phyloP scores from a whole-genome alignment of 2,797 vertebrate genomes.

The Macropodus opercularis region DNA sequence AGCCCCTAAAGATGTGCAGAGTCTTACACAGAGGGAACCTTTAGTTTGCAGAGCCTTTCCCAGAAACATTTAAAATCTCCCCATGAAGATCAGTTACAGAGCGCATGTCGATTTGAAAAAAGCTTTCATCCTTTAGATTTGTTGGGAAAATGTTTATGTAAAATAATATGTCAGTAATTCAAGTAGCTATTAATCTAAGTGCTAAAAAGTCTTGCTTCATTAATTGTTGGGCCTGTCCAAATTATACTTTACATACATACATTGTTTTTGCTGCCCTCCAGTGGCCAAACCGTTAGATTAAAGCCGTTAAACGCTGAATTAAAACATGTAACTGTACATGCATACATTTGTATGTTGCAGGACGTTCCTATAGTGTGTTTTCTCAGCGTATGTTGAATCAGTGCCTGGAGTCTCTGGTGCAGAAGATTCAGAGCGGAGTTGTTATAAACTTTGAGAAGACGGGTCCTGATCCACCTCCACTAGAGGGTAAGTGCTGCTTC shows the following conservation, averaged over 20 bases:
- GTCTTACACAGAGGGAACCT: slow-evolving; percentile 13
- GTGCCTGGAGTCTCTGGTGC: slow-evolving; percentile 96
- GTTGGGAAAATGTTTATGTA: background rate
- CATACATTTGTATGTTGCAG: slow-evolving; percentile 65
- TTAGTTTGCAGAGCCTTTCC: background rate
- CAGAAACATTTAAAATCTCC: too few species aligned
- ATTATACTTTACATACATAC: background rate
- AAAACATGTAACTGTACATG: background rate
- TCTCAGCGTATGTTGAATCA: slow-evolving; percentile 97
- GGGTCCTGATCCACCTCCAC: slow-evolving; percentile 89
- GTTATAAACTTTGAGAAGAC: slow-evolving; percentile 98
- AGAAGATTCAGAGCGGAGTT: slow-evolving; percentile 97
- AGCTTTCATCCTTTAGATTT: too few species aligned
- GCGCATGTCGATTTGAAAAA: too few species aligned
- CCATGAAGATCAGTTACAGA: too few species aligned
- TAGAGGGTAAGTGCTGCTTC: slow-evolving; percentile 85
- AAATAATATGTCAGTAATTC: background rate
- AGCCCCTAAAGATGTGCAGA: background rate
- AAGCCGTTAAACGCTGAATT: background rate
- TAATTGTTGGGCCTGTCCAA: too few species aligned
- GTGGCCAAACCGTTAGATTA: background rate
- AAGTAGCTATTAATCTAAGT: too few species aligned
- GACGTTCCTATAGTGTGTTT: slow-evolving; percentile 94
- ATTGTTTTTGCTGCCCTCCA: slow-evolving; percentile 12
- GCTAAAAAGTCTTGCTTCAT: too few species aligned